Conservation (phyloP, 2,113 vertebrate species). For the Channa maculata region DNA sequence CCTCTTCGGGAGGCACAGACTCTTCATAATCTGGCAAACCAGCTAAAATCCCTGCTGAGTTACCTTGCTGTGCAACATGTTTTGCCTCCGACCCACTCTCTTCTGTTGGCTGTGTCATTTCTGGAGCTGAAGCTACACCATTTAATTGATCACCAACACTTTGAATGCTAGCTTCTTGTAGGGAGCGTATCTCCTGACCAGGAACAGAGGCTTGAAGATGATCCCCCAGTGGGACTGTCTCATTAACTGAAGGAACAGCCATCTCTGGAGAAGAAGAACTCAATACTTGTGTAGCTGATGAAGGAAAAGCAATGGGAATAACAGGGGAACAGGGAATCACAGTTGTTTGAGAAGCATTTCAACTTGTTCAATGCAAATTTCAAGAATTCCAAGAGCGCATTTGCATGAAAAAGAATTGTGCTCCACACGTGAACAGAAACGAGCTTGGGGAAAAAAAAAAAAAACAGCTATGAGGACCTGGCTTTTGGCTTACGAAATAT, state of each 20-base stretch:
- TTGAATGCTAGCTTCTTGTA: conserved; percentile 34
- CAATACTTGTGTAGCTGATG: conserved; percentile 55
- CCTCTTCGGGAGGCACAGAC: conserved; percentile 8
- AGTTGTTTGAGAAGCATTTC: conserved; percentile 41
- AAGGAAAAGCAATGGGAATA: conserved; percentile 48
- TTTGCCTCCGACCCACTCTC: conserved; percentile 2
- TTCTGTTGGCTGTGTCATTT: conserved; percentile 30
- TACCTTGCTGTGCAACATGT: conserved; percentile 11
- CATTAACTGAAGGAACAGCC: conserved; percentile 57
- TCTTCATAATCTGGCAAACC: conserved; percentile 31
- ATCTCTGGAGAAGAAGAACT: conserved; percentile 48
- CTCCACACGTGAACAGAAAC: conserved; percentile 34
- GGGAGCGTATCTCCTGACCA: conserved; percentile 28
- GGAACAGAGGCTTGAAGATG: conserved; percentile 52
- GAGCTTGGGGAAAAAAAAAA: conserved; percentile 10
- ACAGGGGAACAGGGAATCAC: conserved; percentile 37
- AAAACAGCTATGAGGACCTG: neutral
- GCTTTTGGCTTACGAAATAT: neutral
- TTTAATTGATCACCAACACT: conserved; percentile 42
- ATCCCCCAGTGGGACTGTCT: conserved; percentile 37
- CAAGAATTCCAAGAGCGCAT: neutral
- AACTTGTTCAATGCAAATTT: neutral
- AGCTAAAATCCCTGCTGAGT: conserved; percentile 20
- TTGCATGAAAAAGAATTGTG: conserved; percentile 35
- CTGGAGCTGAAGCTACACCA: conserved; percentile 29